These are phyloP conservation scores for Nesidiocoris tenuis DNA, from an alignment of 2,888 invertebrate genomes.

Conservation along the genomic window DNA sequence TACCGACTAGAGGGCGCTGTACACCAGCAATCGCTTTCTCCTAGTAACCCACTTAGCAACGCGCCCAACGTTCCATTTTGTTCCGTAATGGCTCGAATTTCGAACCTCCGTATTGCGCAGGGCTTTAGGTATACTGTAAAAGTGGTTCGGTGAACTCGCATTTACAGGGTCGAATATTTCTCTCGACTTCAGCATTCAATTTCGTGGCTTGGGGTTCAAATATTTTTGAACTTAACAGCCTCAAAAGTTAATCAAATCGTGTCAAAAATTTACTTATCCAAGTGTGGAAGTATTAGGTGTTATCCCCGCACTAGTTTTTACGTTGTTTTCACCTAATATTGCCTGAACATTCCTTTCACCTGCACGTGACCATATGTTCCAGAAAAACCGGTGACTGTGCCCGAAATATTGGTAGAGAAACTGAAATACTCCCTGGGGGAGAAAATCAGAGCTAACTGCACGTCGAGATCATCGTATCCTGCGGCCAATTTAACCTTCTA, in stretches of 20 bases:
- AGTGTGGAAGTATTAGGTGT: too few relatives aligned
- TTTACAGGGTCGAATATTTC: too few relatives aligned
- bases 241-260: too few relatives aligned
- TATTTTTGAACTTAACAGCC: too few relatives aligned
- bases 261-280: too few relatives aligned
- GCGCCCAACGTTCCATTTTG: not conserved
- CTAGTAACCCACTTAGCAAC: not conserved
- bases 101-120: too few relatives aligned
- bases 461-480: constrained; percentile 55
- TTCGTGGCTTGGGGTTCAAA: too few relatives aligned
- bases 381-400: constrained; percentile 56
- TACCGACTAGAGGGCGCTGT: not conserved
- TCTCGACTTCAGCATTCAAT: too few relatives aligned
- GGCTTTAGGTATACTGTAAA: too few relatives aligned
- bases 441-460: constrained; percentile 56
- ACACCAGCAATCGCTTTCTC: not conserved
- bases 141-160: too few relatives aligned
- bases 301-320: too few relatives aligned
- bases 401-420: constrained; percentile 55
- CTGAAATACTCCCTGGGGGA: constrained; percentile 57
- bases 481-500: constrained; percentile 58
- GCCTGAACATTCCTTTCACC: not conserved
- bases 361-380: constrained; percentile 49
- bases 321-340: not conserved
- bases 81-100: too few relatives aligned